These are phyloP conservation scores for Bellardia pandia DNA, from an alignment of 2,888 invertebrate genomes.

Conservation along the genomic window DNA sequence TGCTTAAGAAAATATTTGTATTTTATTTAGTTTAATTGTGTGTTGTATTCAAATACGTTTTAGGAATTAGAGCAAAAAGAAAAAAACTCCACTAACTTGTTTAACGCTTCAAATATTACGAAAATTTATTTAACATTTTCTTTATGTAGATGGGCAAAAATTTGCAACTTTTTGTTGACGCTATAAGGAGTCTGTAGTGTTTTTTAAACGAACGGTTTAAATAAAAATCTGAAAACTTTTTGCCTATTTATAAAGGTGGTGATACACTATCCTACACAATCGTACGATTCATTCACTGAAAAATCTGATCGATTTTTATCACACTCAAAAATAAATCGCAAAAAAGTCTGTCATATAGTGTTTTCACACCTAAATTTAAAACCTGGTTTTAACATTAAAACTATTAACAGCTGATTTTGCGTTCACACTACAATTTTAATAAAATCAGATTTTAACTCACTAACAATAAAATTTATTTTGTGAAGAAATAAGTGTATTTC, in stretches of 20 bases:
- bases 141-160: neutral
- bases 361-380: too few species aligned
- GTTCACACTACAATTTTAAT: too few species aligned
- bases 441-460: too few species aligned
- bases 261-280: too few species aligned
- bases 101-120: neutral
- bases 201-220: neutral
- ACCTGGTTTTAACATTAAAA: too few species aligned
- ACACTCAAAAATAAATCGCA: too few species aligned
- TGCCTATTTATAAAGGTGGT: slow-evolving; percentile 41
- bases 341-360: too few species aligned
- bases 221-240: slow-evolving; percentile 16
- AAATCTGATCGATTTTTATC: too few species aligned
- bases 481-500: too few species aligned
- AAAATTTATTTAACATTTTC: neutral
- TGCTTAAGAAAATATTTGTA: slow-evolving; percentile 64
- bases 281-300: too few species aligned
- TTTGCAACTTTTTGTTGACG: neutral
- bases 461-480: too few species aligned
- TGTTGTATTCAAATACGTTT: slow-evolving; percentile 49
- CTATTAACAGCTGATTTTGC: too few species aligned
- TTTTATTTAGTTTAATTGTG: slow-evolving; percentile 60
- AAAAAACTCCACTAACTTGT: slow-evolving; percentile 1
- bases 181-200: neutral
- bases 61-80: slow-evolving; percentile 32